Percentiles rank a stretch among this genome's conserved stretches.
Evolutionary conservation across 2,797 vertebrate species (phyloP).

Genomic region (Peromyscus aztecus): DNA sequence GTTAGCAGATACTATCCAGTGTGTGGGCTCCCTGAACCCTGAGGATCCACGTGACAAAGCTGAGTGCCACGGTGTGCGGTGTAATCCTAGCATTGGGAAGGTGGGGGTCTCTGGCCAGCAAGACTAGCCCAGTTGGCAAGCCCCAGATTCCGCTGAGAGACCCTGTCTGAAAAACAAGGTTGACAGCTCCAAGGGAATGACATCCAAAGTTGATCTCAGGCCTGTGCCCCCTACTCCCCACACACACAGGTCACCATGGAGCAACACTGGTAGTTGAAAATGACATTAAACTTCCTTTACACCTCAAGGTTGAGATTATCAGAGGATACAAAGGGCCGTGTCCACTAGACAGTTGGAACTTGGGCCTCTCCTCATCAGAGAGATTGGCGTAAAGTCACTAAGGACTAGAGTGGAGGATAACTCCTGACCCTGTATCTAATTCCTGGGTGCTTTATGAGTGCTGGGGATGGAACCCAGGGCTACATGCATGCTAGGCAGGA

Average conservation of each 20-base stretch:
- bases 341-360: background rate
- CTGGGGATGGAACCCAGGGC: background rate
- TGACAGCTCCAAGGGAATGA: background rate
- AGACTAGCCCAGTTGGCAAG: background rate
- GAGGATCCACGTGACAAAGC: background rate
- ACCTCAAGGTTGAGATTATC: background rate
- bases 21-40: background rate
- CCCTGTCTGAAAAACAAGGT: background rate
- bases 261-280: background rate
- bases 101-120: background rate
- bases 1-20: constrained; percentile 70
- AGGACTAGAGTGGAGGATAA: background rate
- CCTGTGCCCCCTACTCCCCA: background rate
- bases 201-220: background rate
- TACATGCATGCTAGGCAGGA: background rate
- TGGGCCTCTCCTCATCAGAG: background rate
- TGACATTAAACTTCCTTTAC: background rate
- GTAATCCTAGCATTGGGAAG: background rate
- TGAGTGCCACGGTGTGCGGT: background rate
- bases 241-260: background rate
- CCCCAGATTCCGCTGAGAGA: background rate
- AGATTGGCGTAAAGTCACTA: background rate
- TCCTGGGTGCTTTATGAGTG: background rate
- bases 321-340: background rate
- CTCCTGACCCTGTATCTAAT: background rate